A percentile compares a stretch with the other conserved stretches of the same genome.
phyloP scores from a whole-genome alignment of 2,113 vertebrate genomes.

The Laterallus jamaicensis region DNA sequence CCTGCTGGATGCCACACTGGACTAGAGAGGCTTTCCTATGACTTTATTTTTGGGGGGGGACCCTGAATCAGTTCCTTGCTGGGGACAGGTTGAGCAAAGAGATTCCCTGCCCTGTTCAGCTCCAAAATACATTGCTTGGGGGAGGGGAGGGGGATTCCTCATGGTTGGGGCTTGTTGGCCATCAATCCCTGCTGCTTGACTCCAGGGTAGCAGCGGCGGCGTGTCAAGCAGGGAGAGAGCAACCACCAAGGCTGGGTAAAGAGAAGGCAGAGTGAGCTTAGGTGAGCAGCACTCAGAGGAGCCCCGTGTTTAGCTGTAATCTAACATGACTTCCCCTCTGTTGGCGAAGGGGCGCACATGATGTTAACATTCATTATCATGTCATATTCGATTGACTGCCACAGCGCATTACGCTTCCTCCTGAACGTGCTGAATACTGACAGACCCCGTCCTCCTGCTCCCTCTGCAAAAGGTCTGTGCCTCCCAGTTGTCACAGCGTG shows the following conservation, averaged over 20 bases:
- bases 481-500: conserved; percentile 18
- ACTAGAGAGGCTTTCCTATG: no score
- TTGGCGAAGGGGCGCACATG: conserved; percentile 60
- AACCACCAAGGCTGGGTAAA: no score
- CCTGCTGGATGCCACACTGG: no score
- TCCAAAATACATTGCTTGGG: no score
- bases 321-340: conserved; percentile 75
- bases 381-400: conserved; percentile 76
- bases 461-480: conserved; percentile 33
- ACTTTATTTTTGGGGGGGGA: no score
- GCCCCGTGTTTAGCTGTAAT: conserved; percentile 68
- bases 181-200: not conserved
- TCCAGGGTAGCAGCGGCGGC: rapidly evolving
- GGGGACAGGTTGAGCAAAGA: no score
- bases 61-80: no score
- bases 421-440: conserved; percentile 46
- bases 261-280: not conserved
- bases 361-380: conserved; percentile 79
- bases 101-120: no score
- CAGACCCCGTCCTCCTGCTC: conserved; percentile 61
- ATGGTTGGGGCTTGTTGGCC: not conserved
- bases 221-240: not conserved
- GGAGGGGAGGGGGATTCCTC: rapidly evolving
- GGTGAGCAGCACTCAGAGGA: conserved; percentile 24
- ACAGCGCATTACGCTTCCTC: conserved; percentile 63